Evolutionary conservation across 2,888 invertebrate genomes (phyloP), one percentile per base, ranked within the genome.

Genomic region (Phanerotoma sp.): DNA sequence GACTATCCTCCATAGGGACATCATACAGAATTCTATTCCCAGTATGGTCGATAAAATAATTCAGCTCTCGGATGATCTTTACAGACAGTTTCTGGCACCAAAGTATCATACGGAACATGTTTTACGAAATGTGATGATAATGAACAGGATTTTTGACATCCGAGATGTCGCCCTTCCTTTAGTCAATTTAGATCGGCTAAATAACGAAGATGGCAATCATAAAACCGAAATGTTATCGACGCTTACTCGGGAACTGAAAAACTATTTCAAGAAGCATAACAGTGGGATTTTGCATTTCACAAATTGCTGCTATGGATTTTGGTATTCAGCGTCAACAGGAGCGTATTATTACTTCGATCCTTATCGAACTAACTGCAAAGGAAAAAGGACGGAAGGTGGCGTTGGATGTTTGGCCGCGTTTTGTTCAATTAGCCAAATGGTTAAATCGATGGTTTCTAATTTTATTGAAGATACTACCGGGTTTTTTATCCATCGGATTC

Each of bases 241-340:
- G n/a, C n/a, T n/a, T n/a, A n/a, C n/a, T n/a, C n/a, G n/a, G n/a
- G 62, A 72, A 15, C 11, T 77, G 45, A 65, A 62, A 21, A 61
- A 53, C 6, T 67, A 65, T 16, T 71, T 77, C 10, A 62, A 65
- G 21, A 62, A 54, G 5, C 47, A 66, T 15, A 59, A 61, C 0
- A 65, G 69, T 28, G 77, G 76, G 3, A 62, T 77, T 3, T 38
- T 77, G 11, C 77, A 77, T 9, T 74, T 77, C 32, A 65, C 70
- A 0, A 77, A 76, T 33, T 75, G 77, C 52, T 76, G 75, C 21
- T 77, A 75, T 40, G 76, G 71, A 5, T 75, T 77, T 55, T 77
- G 77, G 77, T 72, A 72, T 38, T 74, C 72, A 0, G 58, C 61
- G 13, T 40, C 60, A 4, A 74, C 70, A 1, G 66, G 66, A 7